These are phyloP conservation scores for Sinotaia quadrata DNA, from an alignment of 2,888 invertebrate genomes.

Conservation along the genomic window DNA sequence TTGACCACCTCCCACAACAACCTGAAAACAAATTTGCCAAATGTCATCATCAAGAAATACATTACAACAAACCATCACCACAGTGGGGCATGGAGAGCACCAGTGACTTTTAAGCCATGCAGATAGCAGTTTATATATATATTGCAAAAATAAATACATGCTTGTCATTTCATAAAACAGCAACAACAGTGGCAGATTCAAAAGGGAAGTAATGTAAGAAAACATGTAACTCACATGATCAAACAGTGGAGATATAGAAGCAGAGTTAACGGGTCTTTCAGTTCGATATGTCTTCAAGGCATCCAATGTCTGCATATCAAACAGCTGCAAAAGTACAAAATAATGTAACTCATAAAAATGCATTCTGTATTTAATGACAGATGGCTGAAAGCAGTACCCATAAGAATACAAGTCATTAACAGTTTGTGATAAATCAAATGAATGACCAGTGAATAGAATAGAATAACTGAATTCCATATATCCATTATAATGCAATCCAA, in stretches of 20 bases:
- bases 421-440: too few relatives aligned
- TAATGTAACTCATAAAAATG: too few relatives aligned
- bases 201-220: background rate
- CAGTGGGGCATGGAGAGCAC: too few relatives aligned
- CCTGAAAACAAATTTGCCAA: conserved; percentile 70
- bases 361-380: too few relatives aligned
- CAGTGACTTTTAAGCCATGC: background rate
- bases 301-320: conserved; percentile 89
- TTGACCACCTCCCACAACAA: conserved; percentile 98
- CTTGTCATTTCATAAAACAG: background rate
- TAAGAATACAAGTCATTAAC: too few relatives aligned
- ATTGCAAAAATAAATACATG: background rate
- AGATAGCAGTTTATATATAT: background rate
- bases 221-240: conserved; percentile 83
- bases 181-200: too few relatives aligned
- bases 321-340: conserved; percentile 75
- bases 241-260: conserved; percentile 93
- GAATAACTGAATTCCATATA: too few relatives aligned
- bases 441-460: too few relatives aligned
- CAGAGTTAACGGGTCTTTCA: conserved; percentile 97
- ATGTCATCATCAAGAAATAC: background rate
- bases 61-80: background rate
- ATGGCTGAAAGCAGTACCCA: too few relatives aligned
- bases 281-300: conserved; percentile 96
- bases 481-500: too few relatives aligned